These are phyloP conservation scores for Thelaira solivaga DNA, from an alignment of 2,888 invertebrate genomes.

Conservation along the genomic window DNA sequence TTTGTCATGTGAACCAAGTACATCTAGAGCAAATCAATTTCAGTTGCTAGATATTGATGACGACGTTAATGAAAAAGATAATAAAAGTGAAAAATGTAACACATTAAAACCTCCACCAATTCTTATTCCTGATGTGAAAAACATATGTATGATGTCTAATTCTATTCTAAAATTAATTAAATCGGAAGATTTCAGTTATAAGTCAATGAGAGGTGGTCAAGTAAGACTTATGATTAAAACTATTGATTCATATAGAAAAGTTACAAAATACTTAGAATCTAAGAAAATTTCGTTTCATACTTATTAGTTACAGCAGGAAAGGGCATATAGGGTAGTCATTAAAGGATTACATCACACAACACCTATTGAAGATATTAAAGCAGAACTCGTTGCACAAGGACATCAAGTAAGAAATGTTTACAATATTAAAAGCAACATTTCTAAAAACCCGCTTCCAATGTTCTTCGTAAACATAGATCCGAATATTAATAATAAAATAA, in stretches of 20 bases:
- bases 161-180: not conserved
- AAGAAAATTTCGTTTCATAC: not conserved
- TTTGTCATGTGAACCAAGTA: not conserved
- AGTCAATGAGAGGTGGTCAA: not conserved
- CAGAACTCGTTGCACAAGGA: not conserved
- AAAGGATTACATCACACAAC: not conserved
- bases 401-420: slow-evolving; percentile 2
- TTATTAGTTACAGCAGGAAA: slow-evolving; percentile 2
- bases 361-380: slow-evolving; percentile 19
- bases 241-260: not conserved
- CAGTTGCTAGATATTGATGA: not conserved
- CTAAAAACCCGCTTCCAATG: not conserved
- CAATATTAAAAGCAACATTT: not conserved
- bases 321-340: not conserved
- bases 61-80: not conserved
- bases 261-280: not conserved
- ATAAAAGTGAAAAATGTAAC: not conserved
- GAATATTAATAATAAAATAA: not conserved
- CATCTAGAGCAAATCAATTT: slow-evolving; percentile 12
- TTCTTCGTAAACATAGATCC: not conserved
- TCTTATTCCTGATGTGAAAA: not conserved
- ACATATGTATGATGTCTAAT: slow-evolving; percentile 6
- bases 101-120: slow-evolving; percentile 4
- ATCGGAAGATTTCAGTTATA: not conserved
- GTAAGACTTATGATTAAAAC: not conserved